phyloP scores from a whole-genome alignment of 2,113 vertebrate genomes.

The Camarhynchus parvulus region DNA sequence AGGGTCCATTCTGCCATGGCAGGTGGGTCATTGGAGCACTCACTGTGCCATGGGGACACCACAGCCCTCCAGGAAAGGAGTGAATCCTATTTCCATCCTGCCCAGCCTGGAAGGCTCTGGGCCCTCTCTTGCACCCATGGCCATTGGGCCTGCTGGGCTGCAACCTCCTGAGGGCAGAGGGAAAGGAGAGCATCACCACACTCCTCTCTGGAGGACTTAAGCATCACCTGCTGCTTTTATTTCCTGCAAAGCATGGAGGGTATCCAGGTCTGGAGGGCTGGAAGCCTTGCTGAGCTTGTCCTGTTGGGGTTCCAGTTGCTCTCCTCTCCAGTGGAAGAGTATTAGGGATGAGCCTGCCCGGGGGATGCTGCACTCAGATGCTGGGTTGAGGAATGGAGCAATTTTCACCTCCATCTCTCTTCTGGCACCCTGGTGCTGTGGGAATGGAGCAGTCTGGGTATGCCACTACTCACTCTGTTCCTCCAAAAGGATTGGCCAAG shows the following conservation, averaged over 20 bases:
- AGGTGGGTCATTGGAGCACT: neutral
- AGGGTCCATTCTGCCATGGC: neutral
- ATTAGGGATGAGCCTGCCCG: neutral
- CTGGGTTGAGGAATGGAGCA: accelerated
- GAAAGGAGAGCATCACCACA: slow-evolving; percentile 7
- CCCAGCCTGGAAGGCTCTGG: neutral
- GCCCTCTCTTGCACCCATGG: accelerated
- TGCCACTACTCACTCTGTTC: neutral
- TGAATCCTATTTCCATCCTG: neutral
- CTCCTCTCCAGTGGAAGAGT: neutral
- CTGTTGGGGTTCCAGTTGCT: neutral
- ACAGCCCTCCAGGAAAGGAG: neutral
- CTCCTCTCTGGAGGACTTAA: slow-evolving; percentile 24
- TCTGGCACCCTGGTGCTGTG: neutral
- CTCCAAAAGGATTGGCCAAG: neutral
- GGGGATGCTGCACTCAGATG: accelerated
- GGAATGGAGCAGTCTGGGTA: neutral
- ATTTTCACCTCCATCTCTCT: neutral
- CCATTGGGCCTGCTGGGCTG: accelerated
- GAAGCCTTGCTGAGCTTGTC: neutral
- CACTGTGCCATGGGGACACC: accelerated
- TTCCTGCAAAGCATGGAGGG: slow-evolving; percentile 10
- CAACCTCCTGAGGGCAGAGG: neutral
- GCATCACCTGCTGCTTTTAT: slow-evolving; percentile 38
- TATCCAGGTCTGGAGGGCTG: neutral